Percentiles rank a stretch among this genome's conserved stretches.
phyloP scores from a whole-genome alignment of 2,113 vertebrate species.

The Henicopernis longicauda region DNA sequence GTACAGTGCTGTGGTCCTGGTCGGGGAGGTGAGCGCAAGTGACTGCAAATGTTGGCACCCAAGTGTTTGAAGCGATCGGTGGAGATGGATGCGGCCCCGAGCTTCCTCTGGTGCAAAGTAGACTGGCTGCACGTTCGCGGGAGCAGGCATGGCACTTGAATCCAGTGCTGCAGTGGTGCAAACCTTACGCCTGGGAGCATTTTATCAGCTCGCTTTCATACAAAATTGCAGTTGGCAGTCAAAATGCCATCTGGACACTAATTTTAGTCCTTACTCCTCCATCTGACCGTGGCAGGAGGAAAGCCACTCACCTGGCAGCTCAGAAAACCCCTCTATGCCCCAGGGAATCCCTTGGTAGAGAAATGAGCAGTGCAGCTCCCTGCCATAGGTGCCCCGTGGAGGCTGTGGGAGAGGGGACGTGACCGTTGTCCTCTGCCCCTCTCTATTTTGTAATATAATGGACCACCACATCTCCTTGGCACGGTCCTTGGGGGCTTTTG shows the following conservation, averaged over 20 bases:
- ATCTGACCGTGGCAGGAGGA: background rate
- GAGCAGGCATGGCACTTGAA: no score
- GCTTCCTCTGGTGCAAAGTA: no score
- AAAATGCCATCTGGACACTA: background rate
- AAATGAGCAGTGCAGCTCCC: background rate
- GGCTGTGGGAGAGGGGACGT: fast-evolving
- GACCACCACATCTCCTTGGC: background rate
- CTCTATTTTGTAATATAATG: background rate
- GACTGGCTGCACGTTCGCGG: no score
- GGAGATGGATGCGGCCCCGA: no score
- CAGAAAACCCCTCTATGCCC: background rate
- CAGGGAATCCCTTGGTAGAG: background rate
- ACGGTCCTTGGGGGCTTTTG: background rate
- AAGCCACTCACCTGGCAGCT: background rate
- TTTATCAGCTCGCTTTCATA: no score
- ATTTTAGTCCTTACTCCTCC: background rate
- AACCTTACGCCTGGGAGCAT: no score
- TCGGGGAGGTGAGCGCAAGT: no score
- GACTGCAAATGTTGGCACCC: no score
- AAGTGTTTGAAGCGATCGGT: no score
- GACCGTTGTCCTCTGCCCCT: background rate
- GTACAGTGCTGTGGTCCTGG: no score
- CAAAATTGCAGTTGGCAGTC: no score
- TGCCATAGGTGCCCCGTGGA: fast-evolving
- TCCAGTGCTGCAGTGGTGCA: no score